A percentile compares a stretch with the other conserved stretches of the same genome.
Evolutionary conservation across 1,140 invertebrate species (phyloP).

Genomic region (Lepidurus couesii): DNA sequence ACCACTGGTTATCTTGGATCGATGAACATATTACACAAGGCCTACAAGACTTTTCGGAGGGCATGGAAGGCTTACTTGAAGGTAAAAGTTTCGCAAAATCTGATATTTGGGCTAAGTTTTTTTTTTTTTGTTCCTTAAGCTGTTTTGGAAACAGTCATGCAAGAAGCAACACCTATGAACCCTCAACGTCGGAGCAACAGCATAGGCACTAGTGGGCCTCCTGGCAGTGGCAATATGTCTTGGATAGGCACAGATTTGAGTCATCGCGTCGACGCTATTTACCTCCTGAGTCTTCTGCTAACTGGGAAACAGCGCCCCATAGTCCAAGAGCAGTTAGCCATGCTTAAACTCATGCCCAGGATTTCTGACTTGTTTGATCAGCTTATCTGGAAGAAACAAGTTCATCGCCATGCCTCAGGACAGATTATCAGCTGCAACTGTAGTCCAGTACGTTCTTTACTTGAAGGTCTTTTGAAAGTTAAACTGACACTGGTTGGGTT

Average conservation of each 20-base stretch:
- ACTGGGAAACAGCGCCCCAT: constrained; percentile 48
- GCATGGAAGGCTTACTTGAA: constrained; percentile 31
- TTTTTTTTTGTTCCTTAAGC: constrained; percentile 25
- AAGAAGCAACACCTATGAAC: constrained; percentile 44
- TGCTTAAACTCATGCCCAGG: constrained; percentile 45
- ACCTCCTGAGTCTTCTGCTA: constrained; percentile 47
- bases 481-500: constrained; percentile 19
- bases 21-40: constrained; percentile 46
- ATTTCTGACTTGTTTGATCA: constrained; percentile 49
- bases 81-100: constrained; percentile 6
- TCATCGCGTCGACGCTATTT: constrained; percentile 48
- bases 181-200: constrained; percentile 30
- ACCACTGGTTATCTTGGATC: constrained; percentile 49
- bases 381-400: constrained; percentile 48
- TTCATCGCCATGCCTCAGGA: constrained; percentile 43
- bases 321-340: constrained; percentile 47
- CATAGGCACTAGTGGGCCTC: constrained; percentile 41
- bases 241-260: constrained; percentile 45
- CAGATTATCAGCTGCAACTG: constrained; percentile 48
- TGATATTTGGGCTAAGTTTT: constrained; percentile 31
- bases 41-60: constrained; percentile 42
- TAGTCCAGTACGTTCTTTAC: constrained; percentile 45
- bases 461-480: background rate
- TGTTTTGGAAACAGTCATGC: constrained; percentile 30
- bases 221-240: constrained; percentile 41